Conservation (phyloP, 2,797 vertebrate species). For the Rallus crepitans region DNA sequence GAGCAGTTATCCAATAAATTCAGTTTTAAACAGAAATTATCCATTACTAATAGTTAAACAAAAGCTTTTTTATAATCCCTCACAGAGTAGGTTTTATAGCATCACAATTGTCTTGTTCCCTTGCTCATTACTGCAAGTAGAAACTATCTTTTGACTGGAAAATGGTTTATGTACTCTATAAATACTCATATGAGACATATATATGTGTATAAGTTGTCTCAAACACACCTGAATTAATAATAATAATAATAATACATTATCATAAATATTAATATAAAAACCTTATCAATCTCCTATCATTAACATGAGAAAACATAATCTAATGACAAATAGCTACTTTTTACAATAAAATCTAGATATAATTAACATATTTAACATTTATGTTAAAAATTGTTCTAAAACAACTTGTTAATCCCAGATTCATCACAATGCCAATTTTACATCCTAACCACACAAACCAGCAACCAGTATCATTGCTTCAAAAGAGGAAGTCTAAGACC, state of each 20-base stretch:
- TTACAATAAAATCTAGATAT: neutral
- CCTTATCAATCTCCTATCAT: neutral
- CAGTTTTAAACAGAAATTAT: constrained; percentile 27
- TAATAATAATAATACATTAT: neutral
- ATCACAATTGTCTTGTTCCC: neutral
- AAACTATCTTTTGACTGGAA: neutral
- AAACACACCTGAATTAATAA: neutral
- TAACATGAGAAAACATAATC: neutral
- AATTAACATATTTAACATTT: neutral
- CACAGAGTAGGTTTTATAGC: neutral
- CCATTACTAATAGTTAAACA: constrained; percentile 5
- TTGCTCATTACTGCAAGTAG: neutral
- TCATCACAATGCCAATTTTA: neutral
- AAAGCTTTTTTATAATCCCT: constrained; percentile 4
- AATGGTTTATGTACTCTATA: neutral
- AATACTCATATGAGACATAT: neutral
- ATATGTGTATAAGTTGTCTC: neutral
- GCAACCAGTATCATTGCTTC: neutral
- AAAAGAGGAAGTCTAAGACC: neutral
- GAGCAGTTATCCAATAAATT: neutral
- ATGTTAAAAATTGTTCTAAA: neutral
- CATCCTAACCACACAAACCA: neutral
- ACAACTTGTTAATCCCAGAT: neutral
- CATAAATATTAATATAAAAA: neutral
- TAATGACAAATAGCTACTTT: neutral